Evolutionary conservation across 2,888 invertebrate species (phyloP).

Genomic region (Nemapogon koenigi): DNA sequence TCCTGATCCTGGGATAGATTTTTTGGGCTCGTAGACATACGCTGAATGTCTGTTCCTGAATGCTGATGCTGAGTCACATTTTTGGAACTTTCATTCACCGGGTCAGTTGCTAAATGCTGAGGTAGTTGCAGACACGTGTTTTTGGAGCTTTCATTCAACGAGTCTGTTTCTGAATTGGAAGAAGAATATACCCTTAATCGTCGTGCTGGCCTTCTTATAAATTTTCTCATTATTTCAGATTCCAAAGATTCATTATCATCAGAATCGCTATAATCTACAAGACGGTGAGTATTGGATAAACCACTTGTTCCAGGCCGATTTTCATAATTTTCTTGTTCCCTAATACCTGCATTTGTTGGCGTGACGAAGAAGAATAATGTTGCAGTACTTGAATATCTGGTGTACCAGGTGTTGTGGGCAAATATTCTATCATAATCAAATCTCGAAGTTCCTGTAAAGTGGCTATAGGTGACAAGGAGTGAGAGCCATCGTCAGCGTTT

Average conservation of each 20-base stretch:
- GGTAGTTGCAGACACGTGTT: no score
- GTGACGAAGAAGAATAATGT: constrained; percentile 1
- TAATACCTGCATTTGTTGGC: constrained; percentile 6
- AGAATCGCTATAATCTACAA: constrained; percentile 7
- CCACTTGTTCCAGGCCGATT: constrained; percentile 8
- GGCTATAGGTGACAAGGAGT: neutral
- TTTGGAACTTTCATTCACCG: no score
- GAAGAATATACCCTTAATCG: constrained; percentile 8
- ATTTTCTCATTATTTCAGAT: constrained; percentile 5
- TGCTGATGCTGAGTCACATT: no score
- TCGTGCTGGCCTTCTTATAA: neutral
- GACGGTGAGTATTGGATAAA: neutral
- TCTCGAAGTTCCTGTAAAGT: neutral
- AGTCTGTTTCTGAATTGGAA: constrained; percentile 4
- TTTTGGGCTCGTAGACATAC: no score
- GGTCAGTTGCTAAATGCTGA: no score
- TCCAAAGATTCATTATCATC: neutral
- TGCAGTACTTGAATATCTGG: constrained; percentile 8
- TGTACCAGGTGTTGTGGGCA: constrained; percentile 7
- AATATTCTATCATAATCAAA: neutral
- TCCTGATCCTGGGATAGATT: neutral
- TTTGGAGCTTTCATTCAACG: neutral
- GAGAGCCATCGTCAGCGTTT: neutral
- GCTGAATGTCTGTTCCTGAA: no score
- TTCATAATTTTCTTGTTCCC: constrained; percentile 3